Base-by-base conservation (phyloP, 2,888 invertebrate species). In the Cephus pygmeus region DNA sequence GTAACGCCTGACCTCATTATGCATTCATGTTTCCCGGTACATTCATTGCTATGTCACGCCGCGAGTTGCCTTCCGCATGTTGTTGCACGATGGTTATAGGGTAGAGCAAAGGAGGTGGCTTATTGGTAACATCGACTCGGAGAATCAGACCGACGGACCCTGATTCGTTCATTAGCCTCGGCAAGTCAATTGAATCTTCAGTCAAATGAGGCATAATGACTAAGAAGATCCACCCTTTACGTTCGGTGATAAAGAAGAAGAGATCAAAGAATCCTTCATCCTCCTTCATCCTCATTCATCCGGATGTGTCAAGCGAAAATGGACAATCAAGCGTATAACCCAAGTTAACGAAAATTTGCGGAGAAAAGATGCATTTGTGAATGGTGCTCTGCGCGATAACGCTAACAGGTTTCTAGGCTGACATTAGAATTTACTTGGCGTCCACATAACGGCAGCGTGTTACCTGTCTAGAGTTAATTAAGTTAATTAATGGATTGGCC, bases 401-500 rank as follows among this genome's bases (percentile, higher is more conserved):
- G 78, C 73, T 82, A 71, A 33, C 71, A 34, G 33, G 71, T 71
- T 71, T 33, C 82, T 79, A 81, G 82, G 78, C 80, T 80, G 82
- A 85, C 85, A 85, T 85, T 85, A 81, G 84, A 86, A 86, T 87
- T 87, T 85, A 84, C 86, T 87, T 31, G 80, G 83, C 69, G 81
- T 81, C 84, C 83, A 56, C 84, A 86, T 85, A 83, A 82, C 81
- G 81, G 83, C 73, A 73, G 79, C 86, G 83, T 86, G 87, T 88
- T 86, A 86, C 86, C 84, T 85, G 86, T 84, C 86, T 81, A 78
- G 83, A 88, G 86, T 87, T 88, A 88, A 89, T 89, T 89, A 89
- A 86, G 83, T 87, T 89, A 87, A 88, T 89, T 88, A 88, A 89
- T 89, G 86, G 87, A 89, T 88, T 83, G 86, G 85, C 86, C 82